A percentile compares a stretch with the other conserved stretches of the same genome.
phyloP scores from a whole-genome alignment of 2,113 vertebrate genomes.

The Numida meleagris region DNA sequence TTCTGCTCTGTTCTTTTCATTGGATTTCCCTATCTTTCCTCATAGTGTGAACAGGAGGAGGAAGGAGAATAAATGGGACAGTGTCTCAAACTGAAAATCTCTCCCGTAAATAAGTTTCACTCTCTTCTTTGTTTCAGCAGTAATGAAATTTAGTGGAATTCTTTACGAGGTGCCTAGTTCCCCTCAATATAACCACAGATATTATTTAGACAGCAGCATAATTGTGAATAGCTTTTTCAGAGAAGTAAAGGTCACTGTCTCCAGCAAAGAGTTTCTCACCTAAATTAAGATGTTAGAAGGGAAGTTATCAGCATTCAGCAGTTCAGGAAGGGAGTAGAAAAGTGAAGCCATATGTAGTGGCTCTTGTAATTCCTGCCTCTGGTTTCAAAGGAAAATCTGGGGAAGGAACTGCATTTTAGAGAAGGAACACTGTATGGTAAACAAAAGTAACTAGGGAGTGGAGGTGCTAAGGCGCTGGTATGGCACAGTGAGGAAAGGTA shows the following conservation, averaged over 20 bases:
- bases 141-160: slow-evolving; percentile 28
- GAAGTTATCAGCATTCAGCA: slow-evolving; percentile 14
- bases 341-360: not conserved
- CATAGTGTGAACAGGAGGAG: not conserved
- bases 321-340: not conserved
- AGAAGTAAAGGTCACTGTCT: slow-evolving; percentile 51
- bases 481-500: not conserved
- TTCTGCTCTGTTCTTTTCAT: no score
- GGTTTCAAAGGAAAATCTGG: not conserved
- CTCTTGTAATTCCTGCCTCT: not conserved
- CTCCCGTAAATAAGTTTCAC: not conserved
- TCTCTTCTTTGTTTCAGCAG: slow-evolving; percentile 19
- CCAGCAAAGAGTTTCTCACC: slow-evolving; percentile 11
- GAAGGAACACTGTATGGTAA: not conserved
- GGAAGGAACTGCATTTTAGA: not conserved
- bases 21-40: not conserved
- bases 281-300: slow-evolving; percentile 36
- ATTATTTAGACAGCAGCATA: slow-evolving; percentile 29
- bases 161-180: slow-evolving; percentile 42
- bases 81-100: not conserved
- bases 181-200: slow-evolving; percentile 42
- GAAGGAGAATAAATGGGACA: slow-evolving; percentile 22
- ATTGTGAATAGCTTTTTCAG: slow-evolving; percentile 48
- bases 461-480: not conserved
- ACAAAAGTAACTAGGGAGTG: not conserved